phyloP scores from a whole-genome alignment of 1,140 invertebrate species.

The Drosophila murphyi region DNA sequence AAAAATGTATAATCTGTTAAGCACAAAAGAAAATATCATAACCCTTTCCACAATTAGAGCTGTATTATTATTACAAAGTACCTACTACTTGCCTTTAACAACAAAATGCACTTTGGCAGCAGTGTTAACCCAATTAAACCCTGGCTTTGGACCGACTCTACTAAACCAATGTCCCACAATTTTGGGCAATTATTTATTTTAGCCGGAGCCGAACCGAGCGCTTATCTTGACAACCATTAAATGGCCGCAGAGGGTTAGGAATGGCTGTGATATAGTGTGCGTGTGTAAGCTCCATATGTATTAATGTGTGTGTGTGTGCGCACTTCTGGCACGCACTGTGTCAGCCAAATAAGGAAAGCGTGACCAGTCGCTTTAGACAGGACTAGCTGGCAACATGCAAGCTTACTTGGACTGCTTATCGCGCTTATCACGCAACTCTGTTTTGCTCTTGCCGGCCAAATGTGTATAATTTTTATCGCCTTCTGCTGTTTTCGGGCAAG shows the following conservation, averaged over 20 bases:
- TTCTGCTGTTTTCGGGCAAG: slow-evolving; percentile 33
- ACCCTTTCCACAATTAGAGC: neutral
- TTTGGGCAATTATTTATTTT: slow-evolving; percentile 78
- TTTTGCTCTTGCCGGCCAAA: slow-evolving; percentile 18
- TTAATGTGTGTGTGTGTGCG: slow-evolving; percentile 36
- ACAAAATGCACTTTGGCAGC: slow-evolving; percentile 60
- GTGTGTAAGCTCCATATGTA: slow-evolving; percentile 7
- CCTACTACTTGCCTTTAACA: neutral
- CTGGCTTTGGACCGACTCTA: neutral
- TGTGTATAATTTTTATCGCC: slow-evolving; percentile 71
- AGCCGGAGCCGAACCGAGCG: slow-evolving; percentile 26
- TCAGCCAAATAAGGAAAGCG: slow-evolving; percentile 29
- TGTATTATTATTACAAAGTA: neutral
- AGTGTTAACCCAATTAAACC: slow-evolving; percentile 9
- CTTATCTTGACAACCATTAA: slow-evolving; percentile 81
- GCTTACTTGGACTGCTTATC: slow-evolving; percentile 51
- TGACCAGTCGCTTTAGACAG: slow-evolving; percentile 36
- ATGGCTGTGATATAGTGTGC: slow-evolving; percentile 56
- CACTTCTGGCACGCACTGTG: slow-evolving; percentile 58
- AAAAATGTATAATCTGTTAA: neutral
- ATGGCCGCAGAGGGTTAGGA: slow-evolving; percentile 72
- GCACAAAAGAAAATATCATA: neutral
- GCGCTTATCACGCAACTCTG: slow-evolving; percentile 68
- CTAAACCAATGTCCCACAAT: slow-evolving; percentile 50
- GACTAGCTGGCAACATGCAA: slow-evolving; percentile 23